These are phyloP conservation scores for Chaetura pelagica DNA, from an alignment of 2,113 vertebrate genomes.

Conservation along the genomic window DNA sequence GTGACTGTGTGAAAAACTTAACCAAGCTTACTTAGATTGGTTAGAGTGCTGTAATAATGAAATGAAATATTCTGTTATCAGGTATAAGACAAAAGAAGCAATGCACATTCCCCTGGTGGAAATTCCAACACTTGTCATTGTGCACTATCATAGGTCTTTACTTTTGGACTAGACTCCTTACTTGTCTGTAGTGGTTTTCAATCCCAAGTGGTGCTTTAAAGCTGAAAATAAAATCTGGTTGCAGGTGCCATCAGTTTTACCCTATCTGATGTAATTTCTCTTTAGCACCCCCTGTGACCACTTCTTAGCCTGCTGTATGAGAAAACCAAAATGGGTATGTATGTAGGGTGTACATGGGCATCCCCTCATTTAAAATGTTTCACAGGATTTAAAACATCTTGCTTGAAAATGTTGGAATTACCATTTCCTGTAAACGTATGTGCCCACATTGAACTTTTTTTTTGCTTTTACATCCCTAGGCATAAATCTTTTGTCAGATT, in stretches of 20 bases:
- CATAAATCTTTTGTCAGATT: background rate
- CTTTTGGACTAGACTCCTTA: background rate
- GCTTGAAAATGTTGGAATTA: background rate
- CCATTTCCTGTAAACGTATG: background rate
- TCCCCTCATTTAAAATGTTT: background rate
- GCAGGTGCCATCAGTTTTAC: background rate
- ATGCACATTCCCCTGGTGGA: fast-evolving
- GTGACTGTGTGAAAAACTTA: background rate
- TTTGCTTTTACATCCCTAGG: background rate
- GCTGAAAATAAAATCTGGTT: background rate
- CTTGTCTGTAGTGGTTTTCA: background rate
- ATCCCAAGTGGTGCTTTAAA: background rate
- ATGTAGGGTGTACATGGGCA: background rate
- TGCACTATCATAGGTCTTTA: background rate
- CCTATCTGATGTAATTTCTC: background rate
- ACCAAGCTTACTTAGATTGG: background rate
- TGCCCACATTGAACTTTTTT: background rate
- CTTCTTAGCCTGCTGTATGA: background rate
- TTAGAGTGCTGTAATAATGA: background rate
- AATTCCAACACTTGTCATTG: background rate
- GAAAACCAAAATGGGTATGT: background rate
- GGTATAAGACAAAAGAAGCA: background rate
- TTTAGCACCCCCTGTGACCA: fast-evolving
- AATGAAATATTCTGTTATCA: background rate
- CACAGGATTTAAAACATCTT: background rate